A percentile compares a stretch with the other conserved stretches of the same genome.
Conservation (phyloP, 2,797 vertebrate species). For the Sebastes aleutianus region DNA sequence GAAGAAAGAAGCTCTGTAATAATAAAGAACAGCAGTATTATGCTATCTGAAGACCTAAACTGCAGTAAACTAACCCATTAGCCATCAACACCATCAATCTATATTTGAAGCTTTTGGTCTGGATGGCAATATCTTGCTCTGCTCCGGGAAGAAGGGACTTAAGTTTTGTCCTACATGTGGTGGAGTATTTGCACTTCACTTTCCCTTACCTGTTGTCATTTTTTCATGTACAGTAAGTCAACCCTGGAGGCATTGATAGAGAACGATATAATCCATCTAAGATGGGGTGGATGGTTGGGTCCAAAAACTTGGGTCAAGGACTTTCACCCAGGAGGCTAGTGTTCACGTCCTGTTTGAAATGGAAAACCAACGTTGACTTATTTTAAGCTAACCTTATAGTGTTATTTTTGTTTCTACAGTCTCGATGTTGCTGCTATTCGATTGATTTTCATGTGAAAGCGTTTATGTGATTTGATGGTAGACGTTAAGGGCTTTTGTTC, state of each 20-base stretch:
- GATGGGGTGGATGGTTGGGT: too few species aligned
- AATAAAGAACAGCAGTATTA: background rate
- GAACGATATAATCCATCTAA: too few species aligned
- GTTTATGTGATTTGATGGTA: slow-evolving; percentile 18
- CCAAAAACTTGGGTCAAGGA: too few species aligned
- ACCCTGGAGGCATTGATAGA: background rate
- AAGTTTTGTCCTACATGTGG: background rate
- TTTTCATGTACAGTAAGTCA: background rate
- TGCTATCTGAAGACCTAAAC: background rate
- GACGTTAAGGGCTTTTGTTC: background rate
- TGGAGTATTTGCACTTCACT: background rate
- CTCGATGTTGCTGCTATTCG: background rate
- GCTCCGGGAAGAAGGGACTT: too few species aligned
- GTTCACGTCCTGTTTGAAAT: too few species aligned
- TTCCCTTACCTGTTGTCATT: background rate
- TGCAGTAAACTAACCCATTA: background rate
- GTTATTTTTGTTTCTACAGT: background rate
- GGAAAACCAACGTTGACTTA: too few species aligned
- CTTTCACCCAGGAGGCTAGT: too few species aligned
- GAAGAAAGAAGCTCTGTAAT: background rate
- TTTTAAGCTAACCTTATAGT: too few species aligned
- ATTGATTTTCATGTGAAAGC: background rate
- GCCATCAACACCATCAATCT: background rate
- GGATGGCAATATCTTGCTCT: background rate
- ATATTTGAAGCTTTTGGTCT: background rate